Percentiles rank a stretch among this genome's conserved stretches.
phyloP scores from a whole-genome alignment of 2,113 vertebrate species.

The Megaceryle torquata region DNA sequence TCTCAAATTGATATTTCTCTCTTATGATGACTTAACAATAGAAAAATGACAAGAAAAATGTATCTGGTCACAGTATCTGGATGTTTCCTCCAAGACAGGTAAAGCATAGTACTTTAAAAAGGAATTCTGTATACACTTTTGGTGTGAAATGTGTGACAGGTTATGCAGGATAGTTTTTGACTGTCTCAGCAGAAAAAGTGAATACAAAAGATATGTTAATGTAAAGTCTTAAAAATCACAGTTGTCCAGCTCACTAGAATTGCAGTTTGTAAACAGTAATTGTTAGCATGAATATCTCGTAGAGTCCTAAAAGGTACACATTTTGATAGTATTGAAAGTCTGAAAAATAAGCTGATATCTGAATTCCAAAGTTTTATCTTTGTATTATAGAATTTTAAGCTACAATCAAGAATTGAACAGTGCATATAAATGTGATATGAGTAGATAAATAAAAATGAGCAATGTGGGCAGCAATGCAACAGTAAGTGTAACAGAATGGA shows the following conservation, averaged over 20 bases:
- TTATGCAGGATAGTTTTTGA: neutral
- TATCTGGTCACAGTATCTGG: neutral
- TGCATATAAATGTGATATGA: neutral
- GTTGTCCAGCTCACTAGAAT: neutral
- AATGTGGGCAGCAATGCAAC: neutral
- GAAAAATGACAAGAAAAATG: neutral
- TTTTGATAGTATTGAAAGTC: neutral
- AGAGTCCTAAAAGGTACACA: neutral
- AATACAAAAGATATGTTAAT: neutral
- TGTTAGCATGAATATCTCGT: neutral
- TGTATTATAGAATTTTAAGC: neutral
- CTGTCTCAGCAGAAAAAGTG: neutral
- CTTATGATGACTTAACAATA: neutral
- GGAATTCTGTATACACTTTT: rapidly evolving
- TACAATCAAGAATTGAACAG: neutral
- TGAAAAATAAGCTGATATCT: neutral
- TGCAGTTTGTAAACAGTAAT: neutral
- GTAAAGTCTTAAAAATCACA: neutral
- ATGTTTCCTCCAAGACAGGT: neutral
- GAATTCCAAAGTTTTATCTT: neutral
- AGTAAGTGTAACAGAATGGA: neutral
- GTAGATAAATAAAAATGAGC: neutral
- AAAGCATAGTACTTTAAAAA: neutral
- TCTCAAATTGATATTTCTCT: neutral
- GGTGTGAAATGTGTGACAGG: neutral